These are phyloP conservation scores for Labroides dimidiatus DNA, from an alignment of 2,797 vertebrate genomes.

Conservation along the genomic window DNA sequence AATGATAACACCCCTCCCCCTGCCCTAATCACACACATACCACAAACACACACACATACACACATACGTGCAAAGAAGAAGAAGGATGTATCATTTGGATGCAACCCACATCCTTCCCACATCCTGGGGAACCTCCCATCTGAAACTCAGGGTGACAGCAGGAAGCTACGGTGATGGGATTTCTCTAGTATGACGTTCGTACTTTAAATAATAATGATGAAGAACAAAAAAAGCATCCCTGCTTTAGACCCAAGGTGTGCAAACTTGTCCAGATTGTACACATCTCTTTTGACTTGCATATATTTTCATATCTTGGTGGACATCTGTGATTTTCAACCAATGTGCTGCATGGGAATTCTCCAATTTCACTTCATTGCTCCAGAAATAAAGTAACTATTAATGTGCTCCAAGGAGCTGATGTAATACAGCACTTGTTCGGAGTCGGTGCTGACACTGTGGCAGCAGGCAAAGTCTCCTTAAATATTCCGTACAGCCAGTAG, in stretches of 20 bases:
- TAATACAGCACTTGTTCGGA: too few relatives aligned
- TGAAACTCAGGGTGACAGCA: conserved; percentile 56
- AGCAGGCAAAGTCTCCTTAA: too few relatives aligned
- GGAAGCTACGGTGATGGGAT: conserved; percentile 60
- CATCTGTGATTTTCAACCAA: neutral
- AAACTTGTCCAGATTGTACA: too few relatives aligned
- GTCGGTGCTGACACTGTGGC: too few relatives aligned
- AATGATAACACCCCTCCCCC: conserved; percentile 70
- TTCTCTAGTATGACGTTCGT: conserved; percentile 25
- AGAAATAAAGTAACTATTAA: too few relatives aligned
- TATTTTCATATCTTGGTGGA: neutral
- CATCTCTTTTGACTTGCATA: neutral
- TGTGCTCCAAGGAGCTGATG: too few relatives aligned
- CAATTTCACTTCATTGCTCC: too few relatives aligned
- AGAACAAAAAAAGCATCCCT: neutral
- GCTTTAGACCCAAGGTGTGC: neutral
- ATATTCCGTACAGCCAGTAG: too few relatives aligned
- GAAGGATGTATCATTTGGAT: conserved; percentile 73
- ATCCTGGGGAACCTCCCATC: conserved; percentile 74
- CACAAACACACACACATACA: neutral
- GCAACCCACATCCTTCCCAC: conserved; percentile 74
- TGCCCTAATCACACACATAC: conserved; percentile 36
- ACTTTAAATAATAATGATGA: conserved; percentile 22
- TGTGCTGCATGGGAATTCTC: too few relatives aligned
- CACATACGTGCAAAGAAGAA: conserved; percentile 24